Conservation (phyloP, 1,140 invertebrate species). For the Macrostomum lignano region DNA sequence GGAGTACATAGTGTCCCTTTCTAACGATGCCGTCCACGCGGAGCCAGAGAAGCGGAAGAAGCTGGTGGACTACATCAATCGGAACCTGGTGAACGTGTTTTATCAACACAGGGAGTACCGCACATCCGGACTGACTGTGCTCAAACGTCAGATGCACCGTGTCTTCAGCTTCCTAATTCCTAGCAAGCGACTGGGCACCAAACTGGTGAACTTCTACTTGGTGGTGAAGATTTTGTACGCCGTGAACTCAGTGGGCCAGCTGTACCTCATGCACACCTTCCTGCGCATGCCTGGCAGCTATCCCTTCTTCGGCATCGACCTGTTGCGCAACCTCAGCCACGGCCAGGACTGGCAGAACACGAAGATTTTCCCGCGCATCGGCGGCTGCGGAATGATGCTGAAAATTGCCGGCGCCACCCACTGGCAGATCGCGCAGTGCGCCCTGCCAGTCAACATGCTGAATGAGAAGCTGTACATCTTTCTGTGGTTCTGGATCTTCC, state of each 20-base stretch:
- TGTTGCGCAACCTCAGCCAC: constrained; percentile 10
- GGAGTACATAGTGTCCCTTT: too few species aligned
- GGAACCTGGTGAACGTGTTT: too few species aligned
- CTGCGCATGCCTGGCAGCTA: neutral
- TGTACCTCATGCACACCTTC: constrained; percentile 1
- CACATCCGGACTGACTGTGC: too few species aligned
- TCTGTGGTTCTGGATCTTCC: constrained; percentile 53
- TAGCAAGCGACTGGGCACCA: too few species aligned
- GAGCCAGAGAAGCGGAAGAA: too few species aligned
- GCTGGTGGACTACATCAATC: too few species aligned
- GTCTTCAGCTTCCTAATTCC: too few species aligned
- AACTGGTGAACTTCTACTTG: too few species aligned
- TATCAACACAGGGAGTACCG: too few species aligned
- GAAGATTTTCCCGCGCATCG: constrained; percentile 13
- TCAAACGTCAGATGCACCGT: too few species aligned
- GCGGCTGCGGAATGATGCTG: constrained; percentile 6
- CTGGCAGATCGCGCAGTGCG: constrained; percentile 9
- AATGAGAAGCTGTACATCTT: constrained; percentile 60
- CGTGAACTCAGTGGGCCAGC: constrained; percentile 2
- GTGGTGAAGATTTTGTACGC: neutral
- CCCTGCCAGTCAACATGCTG: constrained; percentile 44
- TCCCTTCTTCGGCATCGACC: constrained; percentile 1
- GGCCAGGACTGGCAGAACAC: constrained; percentile 20
- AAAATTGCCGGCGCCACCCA: constrained; percentile 48
- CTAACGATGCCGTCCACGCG: too few species aligned